Percentiles rank a stretch among this genome's conserved stretches.
These are phyloP conservation scores for Eulemur macaco DNA, from an alignment of 2,113 vertebrate species.

Conservation along the genomic window DNA sequence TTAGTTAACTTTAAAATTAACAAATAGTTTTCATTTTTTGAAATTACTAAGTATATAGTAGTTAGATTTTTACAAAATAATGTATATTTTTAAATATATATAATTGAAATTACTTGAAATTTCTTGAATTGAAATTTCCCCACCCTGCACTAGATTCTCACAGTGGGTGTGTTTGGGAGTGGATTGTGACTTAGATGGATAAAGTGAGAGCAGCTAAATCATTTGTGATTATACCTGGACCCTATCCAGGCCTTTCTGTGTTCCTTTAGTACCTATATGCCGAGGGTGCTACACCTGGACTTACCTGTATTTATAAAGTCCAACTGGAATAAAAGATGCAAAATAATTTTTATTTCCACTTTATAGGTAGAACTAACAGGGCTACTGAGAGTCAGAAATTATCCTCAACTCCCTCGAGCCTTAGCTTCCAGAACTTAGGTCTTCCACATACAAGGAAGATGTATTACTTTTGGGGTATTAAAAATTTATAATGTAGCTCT, in stretches of 20 bases:
- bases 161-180: background rate
- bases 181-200: background rate
- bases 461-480: constrained; percentile 51
- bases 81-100: too few species aligned
- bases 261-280: background rate
- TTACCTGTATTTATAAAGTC: constrained; percentile 5
- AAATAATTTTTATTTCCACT: constrained; percentile 42
- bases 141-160: background rate
- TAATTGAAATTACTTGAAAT: too few species aligned
- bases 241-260: background rate
- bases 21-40: too few species aligned
- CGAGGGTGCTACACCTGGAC: background rate
- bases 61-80: too few species aligned
- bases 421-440: constrained; percentile 22
- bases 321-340: constrained; percentile 11
- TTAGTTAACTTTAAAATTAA: too few species aligned
- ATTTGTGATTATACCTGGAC: background rate
- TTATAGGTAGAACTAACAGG: constrained; percentile 36
- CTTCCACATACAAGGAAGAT: constrained; percentile 21
- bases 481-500: constrained; percentile 30
- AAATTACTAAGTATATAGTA: too few species aligned
- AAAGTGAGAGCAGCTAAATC: background rate
- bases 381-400: constrained; percentile 45
- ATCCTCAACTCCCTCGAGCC: background rate
- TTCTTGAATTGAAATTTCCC: too few species aligned